Evolutionary conservation across 2,797 vertebrate species (phyloP), one percentile per base, ranked within the genome.

Genomic region (Hydrocynus forskahlii): DNA sequence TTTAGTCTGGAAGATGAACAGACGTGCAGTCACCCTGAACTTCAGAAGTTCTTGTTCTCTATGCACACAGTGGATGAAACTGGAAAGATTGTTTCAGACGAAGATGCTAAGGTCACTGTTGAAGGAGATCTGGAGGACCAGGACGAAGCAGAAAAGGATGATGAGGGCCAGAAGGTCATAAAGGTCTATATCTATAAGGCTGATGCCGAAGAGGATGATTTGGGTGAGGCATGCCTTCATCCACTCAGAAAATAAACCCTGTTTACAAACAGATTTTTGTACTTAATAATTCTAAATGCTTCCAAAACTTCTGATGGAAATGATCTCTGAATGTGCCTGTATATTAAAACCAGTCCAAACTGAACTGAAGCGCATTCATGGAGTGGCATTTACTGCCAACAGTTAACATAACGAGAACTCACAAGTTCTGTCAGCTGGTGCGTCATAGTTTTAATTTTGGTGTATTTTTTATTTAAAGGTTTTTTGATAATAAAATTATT

Each of bases 181-280:
- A 97, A 97, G 86, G 96, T 97, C 81, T 97, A 96, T 90, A 97
- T 97, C 90, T 95, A 97, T 89, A 97, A 97, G 91, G 95, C 96
- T 86, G 96, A 96, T 78, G 92, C 95, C 57, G 96, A 95, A 87
- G 96, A 97, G 84, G 95, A 96, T 84, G 95, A 96, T 88, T 92
- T 96, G 88, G 96, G 96, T 94, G 90, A 94, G 93, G 78, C 50
- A 55, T 23, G 14, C 14, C 63, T 62, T 21, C n/a, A 13, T 55
- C 9, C 45, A 79, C 13, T 43, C 23, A 43, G 29, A 17, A 8
- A 19, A 63, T 4, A 25, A 21, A 25, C 57, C 8, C 21, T 21
- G 55, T 57, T 57, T 55, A 55, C 52, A 55, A 19, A 1, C 55
- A 57, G 19, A 57, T 48, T 48, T 48, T 48, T 48, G 45, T 48